These are phyloP conservation scores for Ctenomys sociabilis DNA, from an alignment of 2,113 vertebrate species.

Conservation along the genomic window DNA sequence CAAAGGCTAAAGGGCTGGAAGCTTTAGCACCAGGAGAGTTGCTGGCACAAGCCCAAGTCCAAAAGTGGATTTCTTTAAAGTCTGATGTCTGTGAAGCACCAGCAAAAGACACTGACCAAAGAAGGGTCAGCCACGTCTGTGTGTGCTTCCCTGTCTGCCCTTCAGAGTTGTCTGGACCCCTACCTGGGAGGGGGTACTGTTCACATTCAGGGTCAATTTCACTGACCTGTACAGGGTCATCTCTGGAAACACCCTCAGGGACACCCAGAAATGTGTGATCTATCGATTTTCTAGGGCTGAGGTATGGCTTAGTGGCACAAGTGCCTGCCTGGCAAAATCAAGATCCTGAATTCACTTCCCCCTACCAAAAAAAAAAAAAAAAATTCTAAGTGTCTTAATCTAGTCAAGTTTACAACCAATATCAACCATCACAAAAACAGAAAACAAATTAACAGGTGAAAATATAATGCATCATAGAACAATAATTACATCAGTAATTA, in stretches of 20 bases:
- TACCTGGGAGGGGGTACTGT: background rate
- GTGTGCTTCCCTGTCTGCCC: background rate
- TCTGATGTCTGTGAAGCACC: background rate
- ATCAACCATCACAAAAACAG: background rate
- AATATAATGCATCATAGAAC: background rate
- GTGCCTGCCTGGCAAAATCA: too few species aligned
- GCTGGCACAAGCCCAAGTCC: background rate
- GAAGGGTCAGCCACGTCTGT: background rate
- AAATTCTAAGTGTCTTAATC: background rate
- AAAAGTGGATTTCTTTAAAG: background rate
- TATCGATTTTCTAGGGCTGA: background rate
- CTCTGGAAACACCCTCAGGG: background rate
- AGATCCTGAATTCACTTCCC: too few species aligned
- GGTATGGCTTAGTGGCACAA: too few species aligned
- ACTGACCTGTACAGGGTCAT: background rate
- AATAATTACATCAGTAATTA: background rate
- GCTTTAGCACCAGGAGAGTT: background rate
- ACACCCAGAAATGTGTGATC: background rate
- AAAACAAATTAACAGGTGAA: background rate
- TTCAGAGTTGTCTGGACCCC: too few species aligned
- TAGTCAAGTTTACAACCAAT: background rate
- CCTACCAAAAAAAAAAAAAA: too few species aligned
- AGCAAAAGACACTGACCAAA: background rate
- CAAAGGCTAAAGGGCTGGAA: background rate
- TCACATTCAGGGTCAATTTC: background rate